These are phyloP conservation scores for Theonella swinhoei DNA, from an alignment of 37 sponge, comb jelly and placozoan species.

Conservation along the genomic window DNA sequence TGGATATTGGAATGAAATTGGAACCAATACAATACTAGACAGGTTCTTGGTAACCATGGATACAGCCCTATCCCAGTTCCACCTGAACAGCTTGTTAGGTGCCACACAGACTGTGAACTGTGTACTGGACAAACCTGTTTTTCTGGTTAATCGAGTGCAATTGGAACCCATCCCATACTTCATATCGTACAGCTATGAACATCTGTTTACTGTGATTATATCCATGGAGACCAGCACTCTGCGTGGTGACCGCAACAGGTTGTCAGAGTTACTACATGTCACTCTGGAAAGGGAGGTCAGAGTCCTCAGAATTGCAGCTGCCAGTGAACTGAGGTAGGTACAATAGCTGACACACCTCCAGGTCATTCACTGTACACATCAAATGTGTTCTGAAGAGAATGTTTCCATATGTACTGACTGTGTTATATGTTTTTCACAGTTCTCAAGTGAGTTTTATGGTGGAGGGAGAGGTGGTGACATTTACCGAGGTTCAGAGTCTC, in stretches of 20 bases:
- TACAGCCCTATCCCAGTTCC: background rate
- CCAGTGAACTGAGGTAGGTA: constrained; percentile 12
- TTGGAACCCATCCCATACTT: constrained; percentile 71
- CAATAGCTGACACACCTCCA: too few species aligned
- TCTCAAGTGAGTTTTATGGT: constrained; percentile 47
- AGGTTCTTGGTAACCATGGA: constrained; percentile 29
- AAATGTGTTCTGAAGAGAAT: too few species aligned
- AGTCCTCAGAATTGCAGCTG: constrained; percentile 36
- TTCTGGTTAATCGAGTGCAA: background rate
- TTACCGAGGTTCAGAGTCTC: background rate
- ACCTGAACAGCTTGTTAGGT: background rate
- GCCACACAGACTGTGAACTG: constrained; percentile 10
- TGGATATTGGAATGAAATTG: constrained; percentile 47
- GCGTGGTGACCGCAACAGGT: background rate
- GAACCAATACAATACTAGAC: background rate
- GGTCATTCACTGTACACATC: too few species aligned
- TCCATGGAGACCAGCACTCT: background rate
- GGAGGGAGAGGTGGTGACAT: background rate
- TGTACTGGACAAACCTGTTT: constrained; percentile 39
- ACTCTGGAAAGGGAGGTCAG: constrained; percentile 21
- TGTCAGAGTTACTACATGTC: constrained; percentile 34
- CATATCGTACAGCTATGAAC: constrained; percentile 59
- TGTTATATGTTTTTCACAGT: constrained; percentile 16
- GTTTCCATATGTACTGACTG: too few species aligned
- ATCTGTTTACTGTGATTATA: constrained; percentile 59